These are phyloP conservation scores for Cyrtodaria siliqua DNA, from an alignment of 2,888 invertebrate species.

Conservation along the genomic window DNA sequence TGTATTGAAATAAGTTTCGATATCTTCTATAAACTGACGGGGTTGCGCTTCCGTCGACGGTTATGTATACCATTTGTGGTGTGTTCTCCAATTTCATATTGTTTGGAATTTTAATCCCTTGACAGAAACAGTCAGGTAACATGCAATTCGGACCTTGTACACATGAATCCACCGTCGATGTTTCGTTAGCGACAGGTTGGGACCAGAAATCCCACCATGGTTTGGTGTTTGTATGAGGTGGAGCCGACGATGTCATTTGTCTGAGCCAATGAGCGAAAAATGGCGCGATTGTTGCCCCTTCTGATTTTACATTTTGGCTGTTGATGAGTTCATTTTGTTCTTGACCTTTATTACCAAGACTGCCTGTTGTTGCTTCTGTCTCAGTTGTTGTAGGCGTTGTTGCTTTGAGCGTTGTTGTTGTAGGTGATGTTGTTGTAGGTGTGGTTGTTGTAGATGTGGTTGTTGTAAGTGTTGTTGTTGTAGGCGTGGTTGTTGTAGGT, in stretches of 20 bases:
- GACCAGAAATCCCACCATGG: slow-evolving; percentile 14
- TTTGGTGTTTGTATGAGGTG: background rate
- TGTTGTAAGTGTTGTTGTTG: slow-evolving; percentile 23
- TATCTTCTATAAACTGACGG: slow-evolving; percentile 54
- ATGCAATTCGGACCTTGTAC: slow-evolving; percentile 69
- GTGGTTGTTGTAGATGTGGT: slow-evolving; percentile 32
- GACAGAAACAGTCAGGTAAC: slow-evolving; percentile 75
- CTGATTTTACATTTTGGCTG: too few relatives aligned
- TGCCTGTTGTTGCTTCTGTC: slow-evolving; percentile 21
- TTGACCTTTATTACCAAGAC: too few relatives aligned
- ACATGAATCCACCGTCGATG: slow-evolving; percentile 35
- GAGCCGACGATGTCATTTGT: background rate
- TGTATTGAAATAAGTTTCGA: slow-evolving; percentile 43
- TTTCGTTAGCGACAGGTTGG: background rate
- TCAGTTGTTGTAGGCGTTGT: slow-evolving; percentile 28
- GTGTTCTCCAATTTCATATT: slow-evolving; percentile 47
- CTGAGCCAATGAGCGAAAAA: too few relatives aligned
- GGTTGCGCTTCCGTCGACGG: slow-evolving; percentile 72
- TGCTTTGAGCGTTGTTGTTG: slow-evolving; percentile 21
- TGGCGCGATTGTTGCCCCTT: too few relatives aligned
- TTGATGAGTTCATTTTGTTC: too few relatives aligned
- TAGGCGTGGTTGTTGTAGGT: slow-evolving; percentile 22
- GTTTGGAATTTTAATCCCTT: slow-evolving; percentile 60
- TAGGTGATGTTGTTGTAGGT: slow-evolving; percentile 22
- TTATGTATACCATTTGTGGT: slow-evolving; percentile 75